A percentile compares a stretch with the other conserved stretches of the same genome.
These are phyloP conservation scores for Cryptoblepharus egeriae DNA, from an alignment of 2,797 vertebrate genomes.

Conservation along the genomic window DNA sequence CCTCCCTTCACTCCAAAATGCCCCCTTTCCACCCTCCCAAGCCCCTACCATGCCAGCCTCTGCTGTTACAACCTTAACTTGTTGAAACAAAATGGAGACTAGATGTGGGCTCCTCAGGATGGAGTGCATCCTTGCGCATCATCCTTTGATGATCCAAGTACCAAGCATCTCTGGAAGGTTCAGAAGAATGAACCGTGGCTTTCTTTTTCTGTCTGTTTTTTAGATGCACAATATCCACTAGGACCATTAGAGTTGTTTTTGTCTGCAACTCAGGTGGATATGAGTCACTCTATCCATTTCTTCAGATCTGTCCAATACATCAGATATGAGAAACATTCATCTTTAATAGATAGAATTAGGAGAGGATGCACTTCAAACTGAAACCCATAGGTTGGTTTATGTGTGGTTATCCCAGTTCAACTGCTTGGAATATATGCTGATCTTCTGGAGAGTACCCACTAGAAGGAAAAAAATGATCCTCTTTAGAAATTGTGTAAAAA, in stretches of 20 bases:
- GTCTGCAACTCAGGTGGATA: neutral
- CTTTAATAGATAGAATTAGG: slow-evolving; percentile 16
- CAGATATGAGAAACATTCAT: neutral
- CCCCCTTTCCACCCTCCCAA: too few relatives aligned
- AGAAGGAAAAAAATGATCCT: neutral
- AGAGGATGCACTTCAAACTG: slow-evolving; percentile 2
- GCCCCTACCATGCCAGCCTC: too few relatives aligned
- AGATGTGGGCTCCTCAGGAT: too few relatives aligned
- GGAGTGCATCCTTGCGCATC: too few relatives aligned
- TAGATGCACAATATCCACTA: neutral
- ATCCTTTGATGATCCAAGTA: neutral
- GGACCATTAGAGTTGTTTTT: neutral
- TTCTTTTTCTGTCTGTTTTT: neutral
- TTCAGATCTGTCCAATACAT: neutral
- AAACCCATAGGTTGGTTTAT: neutral
- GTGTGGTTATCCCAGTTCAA: neutral
- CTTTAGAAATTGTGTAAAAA: neutral
- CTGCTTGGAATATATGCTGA: neutral
- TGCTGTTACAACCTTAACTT: too few relatives aligned
- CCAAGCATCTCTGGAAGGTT: neutral
- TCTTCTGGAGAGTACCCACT: slow-evolving; percentile 9
- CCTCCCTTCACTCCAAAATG: too few relatives aligned
- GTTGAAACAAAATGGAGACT: too few relatives aligned
- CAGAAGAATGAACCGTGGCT: neutral
- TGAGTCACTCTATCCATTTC: neutral